phyloP scores from a whole-genome alignment of 37 sponge, comb jelly and placozoan species.

The Tethya wilhelma region DNA sequence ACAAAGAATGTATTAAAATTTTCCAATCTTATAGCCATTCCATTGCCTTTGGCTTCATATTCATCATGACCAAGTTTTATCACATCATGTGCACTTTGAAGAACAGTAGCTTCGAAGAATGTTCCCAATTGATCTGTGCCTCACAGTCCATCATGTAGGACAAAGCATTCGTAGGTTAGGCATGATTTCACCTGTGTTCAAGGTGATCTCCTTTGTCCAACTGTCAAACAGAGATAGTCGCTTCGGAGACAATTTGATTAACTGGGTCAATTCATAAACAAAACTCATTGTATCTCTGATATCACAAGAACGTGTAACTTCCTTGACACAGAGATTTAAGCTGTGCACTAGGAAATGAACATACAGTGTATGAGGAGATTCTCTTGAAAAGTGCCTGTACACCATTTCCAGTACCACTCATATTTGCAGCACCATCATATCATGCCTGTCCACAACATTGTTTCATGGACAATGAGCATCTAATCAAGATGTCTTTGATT shows the following conservation, averaged over 20 bases:
- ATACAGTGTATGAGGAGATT: conserved; percentile 25
- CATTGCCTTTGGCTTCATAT: conserved; percentile 70
- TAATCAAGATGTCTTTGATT: conserved; percentile 39
- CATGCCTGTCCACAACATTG: conserved; percentile 53
- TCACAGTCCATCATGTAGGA: conserved; percentile 62
- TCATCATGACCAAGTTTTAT: conserved; percentile 63
- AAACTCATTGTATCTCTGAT: conserved; percentile 38
- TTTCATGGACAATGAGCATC: conserved; percentile 47
- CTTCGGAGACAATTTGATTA: conserved; percentile 44
- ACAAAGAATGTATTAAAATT: conserved; percentile 62
- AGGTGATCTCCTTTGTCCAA: conserved; percentile 9
- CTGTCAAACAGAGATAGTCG: conserved; percentile 28
- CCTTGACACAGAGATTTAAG: conserved; percentile 55
- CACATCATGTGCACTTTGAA: conserved; percentile 36
- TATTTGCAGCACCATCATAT: conserved; percentile 56
- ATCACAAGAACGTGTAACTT: conserved; percentile 22
- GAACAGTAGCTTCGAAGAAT: conserved; percentile 44
- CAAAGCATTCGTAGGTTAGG: conserved; percentile 46
- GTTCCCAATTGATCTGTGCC: conserved; percentile 41
- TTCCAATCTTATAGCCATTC: conserved; percentile 50
- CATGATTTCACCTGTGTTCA: conserved; percentile 26
- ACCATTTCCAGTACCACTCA: conserved; percentile 56
- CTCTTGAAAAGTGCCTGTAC: conserved; percentile 28
- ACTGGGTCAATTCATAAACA: conserved; percentile 34
- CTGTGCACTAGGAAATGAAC: conserved; percentile 69